Base-by-base conservation (phyloP, 2,888 invertebrate species). In the Macrosoma leucophasiata region DNA sequence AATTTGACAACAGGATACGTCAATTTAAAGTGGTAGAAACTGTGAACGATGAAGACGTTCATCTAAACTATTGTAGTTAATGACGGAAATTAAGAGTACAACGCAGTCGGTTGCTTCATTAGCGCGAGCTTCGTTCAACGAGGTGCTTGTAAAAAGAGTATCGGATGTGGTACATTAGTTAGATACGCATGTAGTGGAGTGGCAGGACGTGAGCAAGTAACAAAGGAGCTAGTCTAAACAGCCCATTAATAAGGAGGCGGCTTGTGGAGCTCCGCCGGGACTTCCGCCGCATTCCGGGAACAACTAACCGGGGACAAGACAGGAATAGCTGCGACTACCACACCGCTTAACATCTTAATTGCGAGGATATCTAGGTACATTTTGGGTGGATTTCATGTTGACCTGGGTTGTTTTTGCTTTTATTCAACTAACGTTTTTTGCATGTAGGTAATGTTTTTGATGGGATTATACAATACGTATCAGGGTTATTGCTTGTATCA, bases 161-260 rank as follows among this genome's bases (percentile, higher is more conserved):
- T 43, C 36, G 55, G 50, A 58, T 41, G 48, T 33, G 34, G 50
- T 50, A 47, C 52, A 47, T 43, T 35, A 46, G 29, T 37, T 22
- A 29, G 43, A 48, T 54, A 50, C 50, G 55, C 54, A 50, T 36
- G 58, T 51, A 54, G 46, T 67, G 55, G 66, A 68, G 72, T 71
- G 70, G 67, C 66, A 66, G 70, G 73, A 75, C 74, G 78, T 74
- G 78, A 72, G 72, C 64, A 62, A 70, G 72, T 74, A 75, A 81
- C 79, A 77, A 82, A 81, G 76, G 74, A 74, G 73, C 69, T 63
- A 66, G 74, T 74, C 73, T 79, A 82, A 82, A 78, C 79, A 79
- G 78, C 73, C 67, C 81, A 82, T 82, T 81, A 81, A 81, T 79
- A 82, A 78, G 76, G 78, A 75, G 76, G 68, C 72, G 76, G 75